Base-by-base conservation (phyloP, 2,797 vertebrate species). In the Mionectes olivaceus region DNA sequence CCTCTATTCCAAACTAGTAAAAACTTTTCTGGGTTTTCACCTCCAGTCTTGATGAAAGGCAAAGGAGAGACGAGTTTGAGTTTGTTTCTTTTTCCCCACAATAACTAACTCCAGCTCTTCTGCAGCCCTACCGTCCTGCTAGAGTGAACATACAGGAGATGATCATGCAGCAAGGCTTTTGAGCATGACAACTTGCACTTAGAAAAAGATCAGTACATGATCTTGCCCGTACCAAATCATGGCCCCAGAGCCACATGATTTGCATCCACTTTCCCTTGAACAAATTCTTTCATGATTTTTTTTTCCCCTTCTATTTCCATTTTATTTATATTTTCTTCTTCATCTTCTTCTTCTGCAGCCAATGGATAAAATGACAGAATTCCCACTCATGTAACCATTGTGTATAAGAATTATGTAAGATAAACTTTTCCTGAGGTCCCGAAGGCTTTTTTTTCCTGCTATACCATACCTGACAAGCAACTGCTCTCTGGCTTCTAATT, bases 401-500 rank as follows among this genome's bases (percentile, higher is more conserved):
- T 78, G 39, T 60, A 5, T 37, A 93, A 95, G 44, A 96, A 88
- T 79, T 59, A 69, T 23, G 3, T 43, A 30, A 60, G 84, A 94
- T 68, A n/a, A 67, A 53, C 6, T 85, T 89, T 63, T 24, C 83
- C 55, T 86, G 67, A 49, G 55, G 11, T 64, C 47, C 53, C 82
- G 28, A 77, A 87, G 32, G 19, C 33, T 89, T 87, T 74, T 83
- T 83, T 79, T 83, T 41, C 53, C 25, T 87, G 11, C 71, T 78
- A 61, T 90, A 87, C 63, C 71, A 80, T 79, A 80, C 43, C n/a
- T 50, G 27, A 82, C 64, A 89, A 96, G n/a, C 22, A 85, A 28
- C 25, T 94, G n/a, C 50, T 74, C 69, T 96, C 92, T 15, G 24
- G 39, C 64, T 89, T 84, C 76, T 89, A 82, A 93, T 91, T 95